phyloP scores from a whole-genome alignment of 2,113 vertebrate species.

The Diadophis punctatus region DNA sequence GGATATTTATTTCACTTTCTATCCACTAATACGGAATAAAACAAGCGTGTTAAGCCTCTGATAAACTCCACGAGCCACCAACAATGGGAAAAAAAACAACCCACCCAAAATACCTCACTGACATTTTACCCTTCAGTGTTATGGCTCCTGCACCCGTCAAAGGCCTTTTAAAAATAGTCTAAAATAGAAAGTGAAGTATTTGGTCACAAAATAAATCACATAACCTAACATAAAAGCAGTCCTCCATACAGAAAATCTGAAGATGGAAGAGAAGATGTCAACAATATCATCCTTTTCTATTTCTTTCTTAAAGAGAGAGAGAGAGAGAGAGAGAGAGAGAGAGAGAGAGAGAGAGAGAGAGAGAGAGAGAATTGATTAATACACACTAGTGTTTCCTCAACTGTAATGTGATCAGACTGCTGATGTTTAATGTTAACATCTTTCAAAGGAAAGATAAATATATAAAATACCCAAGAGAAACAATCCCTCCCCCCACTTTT shows the following conservation, averaged over 20 bases:
- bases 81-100: neutral
- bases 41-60: neutral
- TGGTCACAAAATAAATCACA: neutral
- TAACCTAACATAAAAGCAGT: neutral
- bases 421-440: constrained; percentile 60
- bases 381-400: constrained; percentile 63
- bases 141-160: neutral
- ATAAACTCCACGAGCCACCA: neutral
- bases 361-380: constrained; percentile 66
- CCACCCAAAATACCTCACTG: neutral
- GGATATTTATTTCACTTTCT: neutral
- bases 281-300: constrained; percentile 37
- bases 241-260: neutral
- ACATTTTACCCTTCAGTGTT: neutral
- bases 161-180: neutral
- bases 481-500: constrained; percentile 9
- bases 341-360: constrained; percentile 7
- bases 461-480: constrained; percentile 54
- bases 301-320: neutral
- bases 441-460: constrained; percentile 58
- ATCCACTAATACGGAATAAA: neutral
- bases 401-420: constrained; percentile 67
- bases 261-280: neutral
- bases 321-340: neutral
- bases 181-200: neutral